Percentiles rank a stretch among this genome's conserved stretches.
Conservation (phyloP, 2,797 vertebrate species). For the Sebastes taczanowskii region DNA sequence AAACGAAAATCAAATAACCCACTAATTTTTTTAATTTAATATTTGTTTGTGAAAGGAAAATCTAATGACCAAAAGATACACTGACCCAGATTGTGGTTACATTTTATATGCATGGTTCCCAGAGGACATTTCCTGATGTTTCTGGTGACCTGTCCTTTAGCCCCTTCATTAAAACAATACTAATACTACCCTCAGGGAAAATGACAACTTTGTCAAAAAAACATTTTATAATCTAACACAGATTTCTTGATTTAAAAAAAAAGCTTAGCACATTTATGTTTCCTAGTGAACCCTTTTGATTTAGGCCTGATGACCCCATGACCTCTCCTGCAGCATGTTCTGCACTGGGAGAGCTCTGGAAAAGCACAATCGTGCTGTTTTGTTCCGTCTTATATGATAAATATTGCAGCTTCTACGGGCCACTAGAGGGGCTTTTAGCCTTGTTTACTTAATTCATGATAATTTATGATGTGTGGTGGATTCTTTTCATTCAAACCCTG, state of each 20-base stretch:
- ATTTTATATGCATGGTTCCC: not conserved
- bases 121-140: not conserved
- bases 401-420: not conserved
- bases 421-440: not conserved
- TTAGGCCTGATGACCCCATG: not conserved
- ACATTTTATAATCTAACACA: not conserved
- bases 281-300: not conserved
- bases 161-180: not conserved
- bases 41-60: too few relatives aligned
- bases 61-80: too few relatives aligned
- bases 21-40: too few relatives aligned
- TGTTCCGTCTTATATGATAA: not conserved
- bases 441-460: constrained; percentile 1
- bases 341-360: not conserved
- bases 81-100: too few relatives aligned
- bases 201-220: not conserved
- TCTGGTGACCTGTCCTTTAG: not conserved
- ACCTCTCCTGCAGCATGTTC: not conserved
- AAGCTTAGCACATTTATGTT: not conserved
- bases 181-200: not conserved
- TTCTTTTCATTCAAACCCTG: not conserved
- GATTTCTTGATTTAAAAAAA: not conserved
- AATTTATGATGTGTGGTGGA: constrained; percentile 1
- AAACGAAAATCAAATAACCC: too few relatives aligned
- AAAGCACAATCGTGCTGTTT: not conserved